Percentiles rank a stretch among this genome's conserved stretches.
Conservation (phyloP, 2,888 invertebrate species). For the Disparrhopalites patrizii region DNA sequence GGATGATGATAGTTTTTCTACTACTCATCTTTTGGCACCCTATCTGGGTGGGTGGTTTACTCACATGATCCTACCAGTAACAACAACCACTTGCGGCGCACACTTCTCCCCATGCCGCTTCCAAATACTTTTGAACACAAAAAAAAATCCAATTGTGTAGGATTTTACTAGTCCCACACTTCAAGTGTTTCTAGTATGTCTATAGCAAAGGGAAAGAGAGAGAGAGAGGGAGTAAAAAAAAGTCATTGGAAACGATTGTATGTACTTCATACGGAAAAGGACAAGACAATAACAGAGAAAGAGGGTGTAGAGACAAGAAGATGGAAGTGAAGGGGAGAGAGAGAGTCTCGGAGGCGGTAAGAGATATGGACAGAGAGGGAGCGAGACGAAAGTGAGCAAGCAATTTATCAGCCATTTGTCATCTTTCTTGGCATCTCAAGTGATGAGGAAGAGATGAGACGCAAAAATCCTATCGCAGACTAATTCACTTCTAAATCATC, state of each 20-base stretch:
- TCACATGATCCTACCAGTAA: too few species aligned
- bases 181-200: background rate
- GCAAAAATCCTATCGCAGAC: background rate
- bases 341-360: constrained; percentile 20
- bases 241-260: too few species aligned
- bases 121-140: too few species aligned
- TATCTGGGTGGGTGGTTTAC: too few species aligned
- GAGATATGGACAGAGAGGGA: constrained; percentile 27
- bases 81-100: too few species aligned
- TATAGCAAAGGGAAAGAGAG: background rate
- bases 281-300: too few species aligned
- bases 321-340: background rate
- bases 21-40: too few species aligned
- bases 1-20: too few species aligned
- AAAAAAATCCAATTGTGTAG: background rate
- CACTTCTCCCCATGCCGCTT: too few species aligned
- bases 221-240: background rate
- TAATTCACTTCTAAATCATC: background rate
- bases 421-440: constrained; percentile 32
- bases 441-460: constrained; percentile 29
- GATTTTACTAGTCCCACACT: constrained; percentile 5
- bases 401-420: constrained; percentile 38
- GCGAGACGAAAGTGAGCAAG: constrained; percentile 29
- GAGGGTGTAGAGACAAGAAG: too few species aligned
- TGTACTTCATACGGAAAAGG: too few species aligned